Percentiles rank a stretch among this genome's conserved stretches.
phyloP scores from a whole-genome alignment of 1,140 invertebrate species.

The Drosophila baimaii region DNA sequence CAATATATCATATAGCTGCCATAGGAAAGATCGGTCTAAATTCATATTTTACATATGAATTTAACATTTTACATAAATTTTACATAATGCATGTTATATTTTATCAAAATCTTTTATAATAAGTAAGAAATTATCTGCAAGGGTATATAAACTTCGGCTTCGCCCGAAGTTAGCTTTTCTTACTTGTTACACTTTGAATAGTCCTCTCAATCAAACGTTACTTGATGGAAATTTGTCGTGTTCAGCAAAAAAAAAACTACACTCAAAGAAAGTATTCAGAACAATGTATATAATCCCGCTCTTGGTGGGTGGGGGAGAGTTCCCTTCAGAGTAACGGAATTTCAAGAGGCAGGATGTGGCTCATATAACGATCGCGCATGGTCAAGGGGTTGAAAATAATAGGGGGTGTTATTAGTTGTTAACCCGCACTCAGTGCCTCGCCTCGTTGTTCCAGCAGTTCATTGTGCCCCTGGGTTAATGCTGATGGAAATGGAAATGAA shows the following conservation, averaged over 20 bases:
- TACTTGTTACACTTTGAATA: too few species aligned
- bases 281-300: not conserved
- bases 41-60: too few species aligned
- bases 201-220: not conserved
- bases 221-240: too few species aligned
- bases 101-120: too few species aligned
- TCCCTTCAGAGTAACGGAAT: constrained; percentile 22
- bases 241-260: not conserved
- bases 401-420: constrained; percentile 11
- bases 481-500: constrained; percentile 37
- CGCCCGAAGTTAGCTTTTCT: too few species aligned
- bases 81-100: too few species aligned
- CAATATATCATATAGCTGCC: too few species aligned
- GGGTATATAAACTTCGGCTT: too few species aligned
- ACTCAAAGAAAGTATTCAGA: not conserved
- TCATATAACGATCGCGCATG: constrained; percentile 30
- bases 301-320: not conserved
- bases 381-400: constrained; percentile 39
- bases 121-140: too few species aligned
- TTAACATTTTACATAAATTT: too few species aligned
- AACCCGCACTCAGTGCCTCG: not conserved
- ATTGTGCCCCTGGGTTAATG: constrained; percentile 50
- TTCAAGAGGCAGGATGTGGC: constrained; percentile 27
- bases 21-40: too few species aligned
- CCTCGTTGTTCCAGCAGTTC: constrained; percentile 47